Conservation (phyloP, 2,888 invertebrate species). For the Lycia hirtaria region DNA sequence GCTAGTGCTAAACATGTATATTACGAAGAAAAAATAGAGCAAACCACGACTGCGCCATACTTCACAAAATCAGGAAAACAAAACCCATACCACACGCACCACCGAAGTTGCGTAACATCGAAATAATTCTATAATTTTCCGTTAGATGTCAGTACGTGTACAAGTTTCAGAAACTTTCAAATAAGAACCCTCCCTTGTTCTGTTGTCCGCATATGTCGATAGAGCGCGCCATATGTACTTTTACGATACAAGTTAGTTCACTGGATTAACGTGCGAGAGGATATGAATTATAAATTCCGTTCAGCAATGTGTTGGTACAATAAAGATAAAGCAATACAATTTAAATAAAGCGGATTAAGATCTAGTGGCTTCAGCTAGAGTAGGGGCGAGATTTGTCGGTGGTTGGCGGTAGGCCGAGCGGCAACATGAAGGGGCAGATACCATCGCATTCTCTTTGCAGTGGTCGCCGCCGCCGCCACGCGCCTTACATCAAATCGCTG, state of each 20-base stretch:
- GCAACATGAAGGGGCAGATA: slow-evolving; percentile 77
- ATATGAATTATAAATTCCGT: slow-evolving; percentile 40
- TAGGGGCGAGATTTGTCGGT: slow-evolving; percentile 57
- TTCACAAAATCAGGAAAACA: neutral
- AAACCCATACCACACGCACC: neutral
- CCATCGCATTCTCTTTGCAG: slow-evolving; percentile 71
- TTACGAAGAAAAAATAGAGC: too few species aligned
- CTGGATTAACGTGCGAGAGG: neutral
- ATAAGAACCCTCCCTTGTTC: slow-evolving; percentile 49
- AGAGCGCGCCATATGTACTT: slow-evolving; percentile 68
- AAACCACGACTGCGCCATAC: too few species aligned
- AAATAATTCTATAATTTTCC: slow-evolving; percentile 66
- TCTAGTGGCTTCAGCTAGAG: slow-evolving; percentile 62
- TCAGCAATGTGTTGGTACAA: slow-evolving; percentile 44
- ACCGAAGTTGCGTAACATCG: slow-evolving; percentile 38
- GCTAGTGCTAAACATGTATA: too few species aligned
- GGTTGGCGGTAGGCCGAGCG: slow-evolving; percentile 58
- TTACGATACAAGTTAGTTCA: neutral
- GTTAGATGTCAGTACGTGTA: slow-evolving; percentile 70
- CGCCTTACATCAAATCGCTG: slow-evolving; percentile 73
- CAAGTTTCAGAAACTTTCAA: slow-evolving; percentile 39
- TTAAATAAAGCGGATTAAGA: slow-evolving; percentile 68
- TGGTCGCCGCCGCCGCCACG: slow-evolving; percentile 69
- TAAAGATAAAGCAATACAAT: slow-evolving; percentile 65
- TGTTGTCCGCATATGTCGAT: slow-evolving; percentile 55